Evolutionary conservation across 30 jellyfish, hydroid and myxozoan species (phyloP), one percentile per base, ranked within the genome.

Genomic region (Pelagia noctiluca): DNA sequence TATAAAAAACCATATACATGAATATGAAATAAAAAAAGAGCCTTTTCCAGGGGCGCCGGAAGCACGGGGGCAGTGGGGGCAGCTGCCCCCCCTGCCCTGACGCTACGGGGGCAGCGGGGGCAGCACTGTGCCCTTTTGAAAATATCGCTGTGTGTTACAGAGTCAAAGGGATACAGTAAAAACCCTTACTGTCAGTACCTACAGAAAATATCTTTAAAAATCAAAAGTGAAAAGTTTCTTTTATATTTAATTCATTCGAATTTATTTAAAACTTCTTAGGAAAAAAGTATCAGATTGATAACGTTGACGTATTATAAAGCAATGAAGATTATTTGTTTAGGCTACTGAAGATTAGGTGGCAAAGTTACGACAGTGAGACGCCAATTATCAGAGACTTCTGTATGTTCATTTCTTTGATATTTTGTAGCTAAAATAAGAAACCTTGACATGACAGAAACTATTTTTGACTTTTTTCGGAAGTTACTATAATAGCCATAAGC

Each of bases 71-170:
- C n/a, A n/a, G n/a, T n/a, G n/a, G n/a, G n/a, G n/a, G n/a, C n/a
- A n/a, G n/a, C n/a, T n/a, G n/a, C n/a, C n/a, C n/a, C n/a, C n/a
- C n/a, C n/a, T n/a, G n/a, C n/a, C n/a, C n/a, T n/a, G n/a, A n/a
- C n/a, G n/a, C n/a, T n/a, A n/a, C n/a, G n/a, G n/a, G n/a, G n/a
- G n/a, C n/a, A n/a, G n/a, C n/a, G n/a, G n/a, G n/a, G n/a, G n/a
- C n/a, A n/a, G n/a, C n/a, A n/a, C n/a, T n/a, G n/a, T n/a, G n/a
- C n/a, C n/a, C n/a, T n/a, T n/a, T n/a, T n/a, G n/a, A n/a, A n/a
- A n/a, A n/a, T n/a, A n/a, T n/a, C n/a, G n/a, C n/a, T n/a, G n/a
- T 42, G 57, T 42, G 57, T 42, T 42, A 42, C 57, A 42, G 57
- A 42, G 8, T 42, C 57, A 42, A 42, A 8, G 57, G 57, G 57